Conservation (phyloP, 1,140 invertebrate species). For the Brachystomella parvula region DNA sequence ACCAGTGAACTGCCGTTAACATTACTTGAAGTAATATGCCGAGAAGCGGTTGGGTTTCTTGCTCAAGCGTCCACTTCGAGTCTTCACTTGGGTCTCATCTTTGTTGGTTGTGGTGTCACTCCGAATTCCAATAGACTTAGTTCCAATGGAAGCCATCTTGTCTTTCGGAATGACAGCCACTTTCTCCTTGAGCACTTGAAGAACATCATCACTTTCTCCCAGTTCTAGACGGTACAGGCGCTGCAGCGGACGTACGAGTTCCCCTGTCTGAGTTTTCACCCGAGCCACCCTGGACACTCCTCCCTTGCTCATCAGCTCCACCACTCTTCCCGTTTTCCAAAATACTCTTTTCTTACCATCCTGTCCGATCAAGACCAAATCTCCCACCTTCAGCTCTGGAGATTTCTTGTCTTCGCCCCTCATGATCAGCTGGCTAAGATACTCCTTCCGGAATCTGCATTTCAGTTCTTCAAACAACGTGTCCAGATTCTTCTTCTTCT, state of each 20-base stretch:
- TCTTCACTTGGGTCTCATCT: no score
- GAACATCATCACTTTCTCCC: no score
- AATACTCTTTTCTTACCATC: constrained; percentile 19
- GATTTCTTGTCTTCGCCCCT: neutral
- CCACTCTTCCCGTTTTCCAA: constrained; percentile 19
- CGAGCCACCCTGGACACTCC: constrained; percentile 3
- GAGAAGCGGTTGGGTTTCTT: no score
- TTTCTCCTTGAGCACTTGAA: no score
- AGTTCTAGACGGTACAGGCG: constrained; percentile 28
- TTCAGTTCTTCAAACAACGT: neutral
- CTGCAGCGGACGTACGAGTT: constrained; percentile 20
- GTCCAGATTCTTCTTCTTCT: neutral
- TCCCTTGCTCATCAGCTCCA: constrained; percentile 15
- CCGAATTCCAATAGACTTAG: no score
- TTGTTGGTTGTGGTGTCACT: no score
- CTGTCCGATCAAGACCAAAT: constrained; percentile 17
- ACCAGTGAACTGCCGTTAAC: no score
- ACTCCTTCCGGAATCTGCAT: constrained; percentile 4
- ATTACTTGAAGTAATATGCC: no score
- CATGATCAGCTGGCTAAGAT: neutral
- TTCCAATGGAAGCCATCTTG: no score
- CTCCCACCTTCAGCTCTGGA: constrained; percentile 6
- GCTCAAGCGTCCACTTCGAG: no score
- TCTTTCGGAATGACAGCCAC: no score
- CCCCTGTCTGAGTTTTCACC: constrained; percentile 11